phyloP scores from a whole-genome alignment of 1,140 invertebrate genomes.

The Drosophila yakuba region DNA sequence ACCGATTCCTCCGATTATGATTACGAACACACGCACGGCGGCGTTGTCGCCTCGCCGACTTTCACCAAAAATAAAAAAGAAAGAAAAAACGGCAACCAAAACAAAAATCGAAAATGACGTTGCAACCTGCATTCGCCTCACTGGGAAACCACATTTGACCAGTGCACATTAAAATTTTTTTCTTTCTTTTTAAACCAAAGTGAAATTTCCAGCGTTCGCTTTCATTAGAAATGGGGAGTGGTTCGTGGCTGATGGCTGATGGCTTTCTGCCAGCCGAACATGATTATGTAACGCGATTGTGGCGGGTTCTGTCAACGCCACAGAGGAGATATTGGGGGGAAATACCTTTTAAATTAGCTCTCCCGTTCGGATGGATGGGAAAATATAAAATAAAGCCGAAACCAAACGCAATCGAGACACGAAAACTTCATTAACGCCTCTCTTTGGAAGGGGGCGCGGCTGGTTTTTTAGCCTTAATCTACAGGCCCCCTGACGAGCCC shows the following conservation, averaged over 20 bases:
- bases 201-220: conserved; percentile 76
- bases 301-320: conserved; percentile 69
- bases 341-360: conserved; percentile 46
- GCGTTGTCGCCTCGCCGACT: conserved; percentile 47
- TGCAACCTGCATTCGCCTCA: conserved; percentile 69
- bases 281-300: conserved; percentile 56
- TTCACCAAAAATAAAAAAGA: conserved; percentile 67
- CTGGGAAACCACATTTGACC: conserved; percentile 69
- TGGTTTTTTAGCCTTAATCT: conserved; percentile 21
- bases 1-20: conserved; percentile 60
- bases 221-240: conserved; percentile 73
- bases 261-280: conserved; percentile 28
- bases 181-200: conserved; percentile 46
- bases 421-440: conserved; percentile 69
- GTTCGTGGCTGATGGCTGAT: not conserved
- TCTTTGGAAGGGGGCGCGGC: conserved; percentile 40
- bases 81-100: conserved; percentile 42
- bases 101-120: conserved; percentile 60
- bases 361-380: not conserved
- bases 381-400: conserved; percentile 10
- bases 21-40: conserved; percentile 53
- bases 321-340: conserved; percentile 3
- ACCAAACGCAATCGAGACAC: conserved; percentile 44
- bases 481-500: conserved; percentile 40
- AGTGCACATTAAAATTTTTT: conserved; percentile 72